Evolutionary conservation across 2,888 invertebrate genomes (phyloP), one percentile per base, ranked within the genome.

Genomic region (Plagodis dolabraria): DNA sequence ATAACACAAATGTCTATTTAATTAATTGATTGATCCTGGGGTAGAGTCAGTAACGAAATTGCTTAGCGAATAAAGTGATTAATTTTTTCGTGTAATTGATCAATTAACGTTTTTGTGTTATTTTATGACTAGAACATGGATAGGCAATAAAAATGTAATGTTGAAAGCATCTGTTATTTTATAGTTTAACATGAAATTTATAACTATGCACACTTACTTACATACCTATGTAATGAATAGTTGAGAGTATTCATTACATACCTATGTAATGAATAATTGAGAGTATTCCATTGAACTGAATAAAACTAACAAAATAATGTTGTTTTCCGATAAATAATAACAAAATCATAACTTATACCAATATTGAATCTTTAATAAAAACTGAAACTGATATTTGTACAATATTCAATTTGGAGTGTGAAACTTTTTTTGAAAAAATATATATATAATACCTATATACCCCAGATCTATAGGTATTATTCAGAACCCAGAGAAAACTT

Each of bases 181-280:
- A 59, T 54, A 34, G 42, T 33, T 33, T 11, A 42, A 60, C 51
- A 60, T 60, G 60, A 60, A 60, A 55, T 55, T 52, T 47, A 33
- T 40, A 53, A 56, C 56, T 48, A 76, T 22, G 22, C 80, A 82
- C 38, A 9, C 9, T 7, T 7, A 9, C 75, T 75, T 85, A 80
- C 77, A 12, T 43, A 11, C 43, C n/a, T 11, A 43, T 43, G 5
- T 11, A 43, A 4, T 38, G 0, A 8, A 38, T 38, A 38, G 9
- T 8, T 38, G 5, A 8, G 9, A n/a, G n/a, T n/a, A n/a, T n/a
- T n/a, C n/a, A n/a, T n/a, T n/a, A n/a, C n/a, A n/a, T n/a, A n/a
- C n/a, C n/a, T n/a, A n/a, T n/a, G n/a, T n/a, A n/a, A n/a, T n/a
- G n/a, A n/a, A n/a, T n/a, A n/a, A n/a, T n/a, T n/a, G n/a, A n/a